Evolutionary conservation across 2,113 vertebrate species (phyloP), one percentile per base, ranked within the genome.

Genomic region (Anas platyrhynchos): DNA sequence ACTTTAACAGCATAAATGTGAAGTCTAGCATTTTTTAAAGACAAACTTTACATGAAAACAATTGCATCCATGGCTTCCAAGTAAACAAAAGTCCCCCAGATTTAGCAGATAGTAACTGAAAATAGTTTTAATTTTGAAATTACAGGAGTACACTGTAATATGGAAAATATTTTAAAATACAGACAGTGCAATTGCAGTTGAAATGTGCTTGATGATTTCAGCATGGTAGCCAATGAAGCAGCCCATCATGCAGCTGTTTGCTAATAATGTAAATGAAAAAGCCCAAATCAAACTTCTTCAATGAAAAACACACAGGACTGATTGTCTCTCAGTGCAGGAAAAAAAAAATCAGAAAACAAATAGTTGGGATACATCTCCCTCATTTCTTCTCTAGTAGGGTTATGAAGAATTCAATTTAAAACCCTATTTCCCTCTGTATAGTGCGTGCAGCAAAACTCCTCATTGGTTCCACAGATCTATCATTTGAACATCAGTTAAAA

Each of bases 181-280:
- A 91, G 76, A 65, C 59, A 93, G 91, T 31, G 71, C 75, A 92
- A 80, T 9, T 85, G 84, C 84, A 92, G 74, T 88, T 84, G 91
- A 89, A 88, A 92, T 50, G 78, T 11, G 61, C 56, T 77, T 36
- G 74, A 83, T 91, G 91, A 46, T 91, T 91, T 71, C 88, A 94
- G 72, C 76, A 58, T 50, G 83, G 81, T 25, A 91, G 90, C 82
- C 94, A 90, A 78, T 41, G 86, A 62, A 83, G 80, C 38, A 82
- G 65, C 9, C 62, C 69, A 74, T 91, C 96, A 97, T 96, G 93
- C 96, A 97, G 90, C 95, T 21, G 14, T 71, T 87, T 0, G 3
- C 89, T 88, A 91, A 80, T 41, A 89, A 91, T 72, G 87, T 93
- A 95, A 92, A 93, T 87, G 83, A 90, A 87, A 94, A 92, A 75